phyloP scores from a whole-genome alignment of 1,140 invertebrate genomes.

The Bombus superbus region DNA sequence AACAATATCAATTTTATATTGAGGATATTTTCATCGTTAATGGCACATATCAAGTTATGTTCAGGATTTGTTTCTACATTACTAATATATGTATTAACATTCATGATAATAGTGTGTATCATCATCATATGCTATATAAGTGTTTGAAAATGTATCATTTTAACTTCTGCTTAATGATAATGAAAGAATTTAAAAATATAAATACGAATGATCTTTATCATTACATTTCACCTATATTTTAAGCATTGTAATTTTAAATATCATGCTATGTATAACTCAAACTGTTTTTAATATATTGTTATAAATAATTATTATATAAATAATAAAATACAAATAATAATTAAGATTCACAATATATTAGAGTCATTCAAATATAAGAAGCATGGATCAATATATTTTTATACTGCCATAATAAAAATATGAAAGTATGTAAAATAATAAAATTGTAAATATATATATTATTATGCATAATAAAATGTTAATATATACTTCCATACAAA shows the following conservation, averaged over 20 bases:
- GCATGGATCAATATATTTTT: constrained; percentile 29
- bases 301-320: constrained; percentile 4
- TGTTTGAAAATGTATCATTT: constrained; percentile 23
- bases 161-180: constrained; percentile 10
- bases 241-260: constrained; percentile 6
- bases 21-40: constrained; percentile 17
- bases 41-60: constrained; percentile 21
- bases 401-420: neutral
- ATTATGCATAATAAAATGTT: neutral
- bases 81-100: constrained; percentile 47
- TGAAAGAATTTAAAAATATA: neutral
- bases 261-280: neutral
- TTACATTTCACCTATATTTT: constrained; percentile 7
- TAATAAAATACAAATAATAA: constrained; percentile 2
- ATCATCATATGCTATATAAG: constrained; percentile 31
- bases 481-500: constrained; percentile 11
- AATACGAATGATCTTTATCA: neutral
- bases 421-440: constrained; percentile 16
- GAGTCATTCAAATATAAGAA: constrained; percentile 10
- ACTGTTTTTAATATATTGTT: constrained; percentile 10
- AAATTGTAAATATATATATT: constrained; percentile 16
- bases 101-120: neutral
- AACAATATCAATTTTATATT: constrained; percentile 46
- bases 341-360: neutral
- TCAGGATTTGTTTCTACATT: constrained; percentile 31